These are phyloP conservation scores for Athalia cordata DNA, from an alignment of 2,888 invertebrate genomes.

Conservation along the genomic window DNA sequence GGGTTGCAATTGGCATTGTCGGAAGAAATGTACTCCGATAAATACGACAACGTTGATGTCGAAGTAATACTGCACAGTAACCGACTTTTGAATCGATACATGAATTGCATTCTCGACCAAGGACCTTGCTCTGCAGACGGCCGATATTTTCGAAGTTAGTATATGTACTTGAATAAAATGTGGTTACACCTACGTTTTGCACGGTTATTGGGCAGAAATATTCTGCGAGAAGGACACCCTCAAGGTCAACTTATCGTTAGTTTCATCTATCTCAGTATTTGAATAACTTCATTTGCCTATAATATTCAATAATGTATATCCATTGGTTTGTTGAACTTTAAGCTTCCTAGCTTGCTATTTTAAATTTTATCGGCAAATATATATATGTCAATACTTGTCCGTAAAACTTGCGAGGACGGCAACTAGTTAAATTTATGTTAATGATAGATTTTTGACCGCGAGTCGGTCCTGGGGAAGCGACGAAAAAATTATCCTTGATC, in stretches of 20 bases:
- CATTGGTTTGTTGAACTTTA: not conserved
- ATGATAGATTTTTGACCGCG: too few relatives aligned
- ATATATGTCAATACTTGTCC: too few relatives aligned
- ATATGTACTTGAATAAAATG: not conserved
- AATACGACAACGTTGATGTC: conserved; percentile 51
- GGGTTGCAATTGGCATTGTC: conserved; percentile 5
- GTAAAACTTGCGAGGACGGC: not conserved
- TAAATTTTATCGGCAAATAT: conserved; percentile 2
- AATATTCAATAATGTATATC: not conserved
- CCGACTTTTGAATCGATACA: conserved; percentile 51
- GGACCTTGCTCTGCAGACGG: conserved; percentile 56
- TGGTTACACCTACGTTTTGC: not conserved
- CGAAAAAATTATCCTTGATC: not conserved
- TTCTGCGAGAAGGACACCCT: not conserved
- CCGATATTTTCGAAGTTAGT: conserved; percentile 56
- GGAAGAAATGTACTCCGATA: conserved; percentile 47
- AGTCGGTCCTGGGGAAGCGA: too few relatives aligned
- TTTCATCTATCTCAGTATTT: not conserved
- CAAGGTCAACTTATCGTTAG: not conserved
- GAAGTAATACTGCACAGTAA: conserved; percentile 50
- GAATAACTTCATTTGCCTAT: not conserved
- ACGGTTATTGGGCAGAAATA: not conserved
- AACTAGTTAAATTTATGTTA: not conserved
- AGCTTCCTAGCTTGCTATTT: not conserved
- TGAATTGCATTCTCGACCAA: conserved; percentile 55